These are phyloP conservation scores for Muntiacus reevesi DNA, from an alignment of 2,113 vertebrate genomes.

Conservation along the genomic window DNA sequence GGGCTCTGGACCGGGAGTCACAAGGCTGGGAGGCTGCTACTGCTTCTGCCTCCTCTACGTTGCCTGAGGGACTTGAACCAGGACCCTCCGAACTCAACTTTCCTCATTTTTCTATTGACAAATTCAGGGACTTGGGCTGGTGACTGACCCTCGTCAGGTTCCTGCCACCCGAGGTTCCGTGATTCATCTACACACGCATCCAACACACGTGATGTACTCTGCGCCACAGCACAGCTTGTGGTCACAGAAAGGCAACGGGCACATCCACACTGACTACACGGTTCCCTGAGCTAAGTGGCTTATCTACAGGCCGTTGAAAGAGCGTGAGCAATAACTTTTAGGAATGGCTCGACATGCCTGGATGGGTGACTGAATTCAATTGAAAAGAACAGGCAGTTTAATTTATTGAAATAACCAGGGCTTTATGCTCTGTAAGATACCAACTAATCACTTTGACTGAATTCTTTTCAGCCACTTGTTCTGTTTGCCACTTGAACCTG, in stretches of 20 bases:
- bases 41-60: background rate
- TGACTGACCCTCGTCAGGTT: background rate
- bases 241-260: background rate
- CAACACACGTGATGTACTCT: background rate
- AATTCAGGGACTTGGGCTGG: background rate
- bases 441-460: conserved; percentile 52
- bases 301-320: conserved; percentile 29
- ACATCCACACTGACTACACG: background rate
- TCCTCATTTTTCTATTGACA: background rate
- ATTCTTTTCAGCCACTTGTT: conserved; percentile 49
- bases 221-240: background rate
- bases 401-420: conserved; percentile 67
- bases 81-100: background rate
- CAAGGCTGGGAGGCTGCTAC: background rate
- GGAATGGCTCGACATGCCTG: conserved; percentile 50
- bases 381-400: conserved; percentile 64
- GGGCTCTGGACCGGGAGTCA: background rate
- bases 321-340: conserved; percentile 43
- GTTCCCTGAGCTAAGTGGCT: conserved; percentile 61
- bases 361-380: conserved; percentile 64
- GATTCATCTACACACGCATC: background rate
- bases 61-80: background rate
- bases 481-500: background rate
- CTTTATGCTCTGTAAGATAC: conserved; percentile 57
- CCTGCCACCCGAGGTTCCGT: background rate